Conservation (phyloP, 2,113 vertebrate species). For the Etheostoma spectabile region DNA sequence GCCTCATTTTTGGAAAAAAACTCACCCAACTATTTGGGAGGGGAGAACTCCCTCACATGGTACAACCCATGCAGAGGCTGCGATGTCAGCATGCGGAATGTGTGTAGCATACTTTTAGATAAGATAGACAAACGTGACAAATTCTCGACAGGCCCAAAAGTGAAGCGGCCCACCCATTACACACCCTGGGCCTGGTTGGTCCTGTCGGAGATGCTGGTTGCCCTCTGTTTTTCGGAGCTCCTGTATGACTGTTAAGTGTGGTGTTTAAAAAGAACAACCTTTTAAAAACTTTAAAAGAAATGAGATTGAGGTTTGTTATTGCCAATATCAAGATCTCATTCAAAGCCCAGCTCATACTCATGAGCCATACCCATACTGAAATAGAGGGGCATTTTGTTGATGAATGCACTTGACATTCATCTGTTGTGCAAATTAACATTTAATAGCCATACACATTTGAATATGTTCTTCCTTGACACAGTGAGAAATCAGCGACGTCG, state of each 20-base stretch:
- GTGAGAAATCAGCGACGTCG: slow-evolving; percentile 64
- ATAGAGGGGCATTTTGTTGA: slow-evolving; percentile 76
- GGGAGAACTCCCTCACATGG: too few species aligned
- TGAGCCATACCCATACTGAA: too few species aligned
- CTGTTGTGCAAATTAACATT: slow-evolving; percentile 82
- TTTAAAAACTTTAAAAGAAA: slow-evolving; percentile 39
- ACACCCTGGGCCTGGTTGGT: too few species aligned
- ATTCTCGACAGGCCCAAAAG: too few species aligned
- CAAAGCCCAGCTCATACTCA: slow-evolving; percentile 53
- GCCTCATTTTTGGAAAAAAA: too few species aligned
- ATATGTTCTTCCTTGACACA: slow-evolving; percentile 77
- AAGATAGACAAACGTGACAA: too few species aligned
- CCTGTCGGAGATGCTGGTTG: not conserved
- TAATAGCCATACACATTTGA: slow-evolving; percentile 81
- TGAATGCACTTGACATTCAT: slow-evolving; percentile 77
- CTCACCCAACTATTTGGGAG: too few species aligned
- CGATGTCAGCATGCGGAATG: too few species aligned
- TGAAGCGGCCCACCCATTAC: too few species aligned
- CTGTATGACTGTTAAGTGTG: not conserved
- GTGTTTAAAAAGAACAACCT: slow-evolving; percentile 27
- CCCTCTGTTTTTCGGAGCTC: not conserved
- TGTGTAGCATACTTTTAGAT: too few species aligned
- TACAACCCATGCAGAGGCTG: too few species aligned
- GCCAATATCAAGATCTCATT: slow-evolving; percentile 62
- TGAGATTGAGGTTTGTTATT: slow-evolving; percentile 43